Percentiles rank a stretch among this genome's conserved stretches.
phyloP scores from a whole-genome alignment of 2,113 vertebrate genomes.

The Alethe castanea region DNA sequence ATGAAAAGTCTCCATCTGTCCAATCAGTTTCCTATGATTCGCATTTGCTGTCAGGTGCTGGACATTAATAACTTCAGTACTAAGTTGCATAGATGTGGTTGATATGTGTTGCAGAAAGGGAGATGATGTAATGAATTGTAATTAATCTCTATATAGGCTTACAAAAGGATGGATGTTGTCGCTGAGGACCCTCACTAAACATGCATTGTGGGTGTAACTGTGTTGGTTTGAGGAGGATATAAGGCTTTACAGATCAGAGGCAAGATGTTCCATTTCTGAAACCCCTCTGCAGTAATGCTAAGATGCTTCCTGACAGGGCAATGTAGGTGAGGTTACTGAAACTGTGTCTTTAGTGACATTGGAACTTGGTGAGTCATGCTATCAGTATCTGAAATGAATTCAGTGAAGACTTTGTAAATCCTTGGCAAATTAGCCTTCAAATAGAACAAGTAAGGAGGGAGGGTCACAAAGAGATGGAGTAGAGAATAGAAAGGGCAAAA shows the following conservation, averaged over 20 bases:
- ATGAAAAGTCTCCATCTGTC: not conserved
- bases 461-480: not conserved
- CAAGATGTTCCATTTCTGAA: not conserved
- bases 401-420: not conserved
- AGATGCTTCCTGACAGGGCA: not conserved
- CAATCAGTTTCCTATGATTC: not conserved
- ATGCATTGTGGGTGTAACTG: not conserved
- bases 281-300: not conserved
- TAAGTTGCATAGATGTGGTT: accelerated
- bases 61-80: not conserved
- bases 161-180: not conserved
- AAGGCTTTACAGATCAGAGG: not conserved
- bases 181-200: not conserved
- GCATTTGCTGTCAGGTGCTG: not conserved
- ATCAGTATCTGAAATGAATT: not conserved
- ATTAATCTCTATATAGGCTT: not conserved
- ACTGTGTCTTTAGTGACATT: not conserved
- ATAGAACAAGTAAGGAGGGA: not conserved
- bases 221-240: not conserved
- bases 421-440: not conserved
- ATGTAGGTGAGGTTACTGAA: not conserved
- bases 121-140: not conserved
- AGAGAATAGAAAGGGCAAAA: not conserved
- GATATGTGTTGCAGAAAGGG: not conserved
- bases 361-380: not conserved